Percentiles rank a stretch among this genome's conserved stretches.
Evolutionary conservation across 2,113 vertebrate species (phyloP).

Genomic region (Vulpes lagopus): DNA sequence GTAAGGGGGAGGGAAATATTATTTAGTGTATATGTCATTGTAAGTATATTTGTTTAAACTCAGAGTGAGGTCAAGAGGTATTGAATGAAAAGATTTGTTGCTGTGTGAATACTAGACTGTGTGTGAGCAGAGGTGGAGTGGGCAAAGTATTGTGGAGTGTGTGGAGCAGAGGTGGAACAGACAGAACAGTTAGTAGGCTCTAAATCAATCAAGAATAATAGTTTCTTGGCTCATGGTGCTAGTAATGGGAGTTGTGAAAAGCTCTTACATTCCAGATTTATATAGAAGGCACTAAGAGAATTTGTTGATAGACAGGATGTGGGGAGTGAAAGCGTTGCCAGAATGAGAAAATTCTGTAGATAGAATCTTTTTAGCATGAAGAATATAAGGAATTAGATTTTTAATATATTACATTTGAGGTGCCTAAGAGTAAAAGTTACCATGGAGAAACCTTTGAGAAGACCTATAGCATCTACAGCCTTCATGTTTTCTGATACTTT

Average conservation of each 20-base stretch:
- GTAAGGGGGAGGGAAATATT: not conserved
- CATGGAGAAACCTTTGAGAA: not conserved
- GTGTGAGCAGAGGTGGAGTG: not conserved
- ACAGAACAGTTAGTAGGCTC: not conserved
- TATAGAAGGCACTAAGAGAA: not conserved
- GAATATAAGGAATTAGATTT: not conserved
- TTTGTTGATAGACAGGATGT: not conserved
- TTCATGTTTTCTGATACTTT: not conserved
- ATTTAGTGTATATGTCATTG: not conserved
- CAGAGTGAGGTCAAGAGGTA: not conserved
- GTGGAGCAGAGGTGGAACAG: not conserved
- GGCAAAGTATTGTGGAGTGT: not conserved
- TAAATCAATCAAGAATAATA: not conserved
- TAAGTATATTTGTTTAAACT: not conserved
- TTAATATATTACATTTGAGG: not conserved
- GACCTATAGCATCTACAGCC: not conserved
- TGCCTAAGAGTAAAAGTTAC: not conserved
- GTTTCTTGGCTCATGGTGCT: not conserved
- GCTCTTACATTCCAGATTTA: not conserved
- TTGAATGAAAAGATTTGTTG: not conserved
- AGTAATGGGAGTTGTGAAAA: not conserved
- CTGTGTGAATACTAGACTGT: not conserved
- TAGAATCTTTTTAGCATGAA: not conserved
- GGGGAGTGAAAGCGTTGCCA: not conserved
- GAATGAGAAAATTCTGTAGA: not conserved